Evolutionary conservation across 2,113 vertebrate species (phyloP), one percentile per base, ranked within the genome.

Genomic region (Archilochus colubris): DNA sequence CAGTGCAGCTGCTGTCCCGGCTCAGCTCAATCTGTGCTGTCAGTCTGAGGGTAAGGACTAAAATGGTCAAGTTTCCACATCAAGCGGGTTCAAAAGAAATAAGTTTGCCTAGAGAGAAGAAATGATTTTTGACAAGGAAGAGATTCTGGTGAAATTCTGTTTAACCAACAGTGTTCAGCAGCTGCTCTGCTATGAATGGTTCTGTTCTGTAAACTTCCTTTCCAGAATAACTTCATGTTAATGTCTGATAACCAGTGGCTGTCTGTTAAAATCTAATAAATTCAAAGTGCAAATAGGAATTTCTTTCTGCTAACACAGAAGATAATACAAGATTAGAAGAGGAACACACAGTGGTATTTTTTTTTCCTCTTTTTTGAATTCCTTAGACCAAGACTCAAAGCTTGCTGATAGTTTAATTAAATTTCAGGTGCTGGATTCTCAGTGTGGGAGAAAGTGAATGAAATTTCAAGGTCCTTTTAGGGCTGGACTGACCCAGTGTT

Each of bases 21-120:
- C 33, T 91, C 48, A n/a, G 66, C 66, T 85, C 70, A 53, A 12
- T 61, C 30, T 82, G 12, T 90, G 44, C 82, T 82, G 55, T 66
- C 46, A 58, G 44, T 67, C 50, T 3, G 18, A 66, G 63, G 27
- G n/a, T 83, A 80, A 86, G 36, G 67, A 93, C 48, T 78, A 75
- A 94, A 94, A 91, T 24, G 67, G 44, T 75, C 38, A 61, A 61
- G 16, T 82, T 21, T 82, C 28, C n/a, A 3, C 44, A 82, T 90
- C 66, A 91, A 77, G 33, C 61, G 44, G 38, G 25, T 95, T 97
- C 63, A 69, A 73, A 88, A 88, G 36, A 53, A 74, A 18, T 86
- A 67, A 90, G 91, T 90, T 82, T 87, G 50, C 15, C 44, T 80
- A 82, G 48, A 96, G 64, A 95, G 51, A 59, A 88, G 84, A 81